These are phyloP conservation scores for Melinaea marsaeus DNA, from an alignment of 2,888 invertebrate genomes.

Conservation along the genomic window DNA sequence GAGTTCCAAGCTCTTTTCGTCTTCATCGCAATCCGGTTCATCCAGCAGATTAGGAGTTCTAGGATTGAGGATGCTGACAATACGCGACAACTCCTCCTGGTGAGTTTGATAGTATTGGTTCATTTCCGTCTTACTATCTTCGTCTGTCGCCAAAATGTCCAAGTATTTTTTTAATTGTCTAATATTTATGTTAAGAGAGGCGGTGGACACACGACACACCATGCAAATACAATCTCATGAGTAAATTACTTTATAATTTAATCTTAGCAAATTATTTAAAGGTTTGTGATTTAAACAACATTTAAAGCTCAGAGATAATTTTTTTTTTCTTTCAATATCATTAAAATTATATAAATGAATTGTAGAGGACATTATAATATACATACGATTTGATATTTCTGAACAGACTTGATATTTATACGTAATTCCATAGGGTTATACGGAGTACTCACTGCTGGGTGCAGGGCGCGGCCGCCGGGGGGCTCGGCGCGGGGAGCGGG, in stretches of 20 bases:
- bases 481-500: constrained; percentile 56
- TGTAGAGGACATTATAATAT: not conserved
- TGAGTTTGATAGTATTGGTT: constrained; percentile 64
- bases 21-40: constrained; percentile 61
- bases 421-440: not conserved
- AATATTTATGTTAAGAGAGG: constrained; percentile 39
- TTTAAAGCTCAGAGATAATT: too few relatives aligned
- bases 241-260: constrained; percentile 43
- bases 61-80: constrained; percentile 61
- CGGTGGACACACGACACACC: constrained; percentile 59
- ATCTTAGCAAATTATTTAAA: constrained; percentile 15
- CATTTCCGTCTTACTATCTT: constrained; percentile 62
- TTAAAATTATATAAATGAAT: constrained; percentile 14
- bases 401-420: too few relatives aligned
- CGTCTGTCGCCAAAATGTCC: constrained; percentile 78
- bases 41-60: constrained; percentile 59
- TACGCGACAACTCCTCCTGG: constrained; percentile 62
- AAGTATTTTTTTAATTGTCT: constrained; percentile 78
- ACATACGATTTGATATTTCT: not conserved
- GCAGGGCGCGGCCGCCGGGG: constrained; percentile 55
- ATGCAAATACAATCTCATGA: constrained; percentile 69
- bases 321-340: not conserved
- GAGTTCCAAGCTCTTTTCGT: constrained; percentile 54
- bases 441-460: constrained; percentile 67
- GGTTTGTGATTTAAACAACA: not conserved